These are phyloP conservation scores for Parochlus steinenii DNA, from an alignment of 2,888 invertebrate genomes.

Conservation along the genomic window DNA sequence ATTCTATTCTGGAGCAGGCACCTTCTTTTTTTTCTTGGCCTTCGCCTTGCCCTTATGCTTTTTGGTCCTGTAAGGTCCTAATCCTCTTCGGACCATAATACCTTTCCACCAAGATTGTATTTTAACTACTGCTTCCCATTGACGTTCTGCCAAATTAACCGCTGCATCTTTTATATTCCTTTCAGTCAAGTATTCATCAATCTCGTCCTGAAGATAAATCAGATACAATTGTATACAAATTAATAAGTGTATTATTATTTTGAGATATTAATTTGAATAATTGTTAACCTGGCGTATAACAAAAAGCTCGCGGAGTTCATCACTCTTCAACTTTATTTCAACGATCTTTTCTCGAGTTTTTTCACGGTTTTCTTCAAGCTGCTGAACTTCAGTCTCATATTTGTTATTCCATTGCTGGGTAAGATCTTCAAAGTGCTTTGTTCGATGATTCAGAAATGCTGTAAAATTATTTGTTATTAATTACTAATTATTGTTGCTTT, in stretches of 20 bases:
- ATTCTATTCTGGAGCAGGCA: too few relatives aligned
- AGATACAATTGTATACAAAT: too few relatives aligned
- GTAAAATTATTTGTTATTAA: not conserved
- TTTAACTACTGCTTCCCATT: constrained; percentile 6
- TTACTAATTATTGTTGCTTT: not conserved
- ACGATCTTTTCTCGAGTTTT: constrained; percentile 8
- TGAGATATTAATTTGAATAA: too few relatives aligned
- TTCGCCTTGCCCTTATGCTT: too few relatives aligned
- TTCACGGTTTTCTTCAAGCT: constrained; percentile 6
- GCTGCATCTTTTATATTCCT: constrained; percentile 9
- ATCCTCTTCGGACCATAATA: constrained; percentile 11
- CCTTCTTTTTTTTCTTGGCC: too few relatives aligned
- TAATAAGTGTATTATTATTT: too few relatives aligned
- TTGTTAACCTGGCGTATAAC: constrained; percentile 1
- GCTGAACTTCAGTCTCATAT: constrained; percentile 10
- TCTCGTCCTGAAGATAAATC: too few relatives aligned
- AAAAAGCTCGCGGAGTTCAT: constrained; percentile 8
- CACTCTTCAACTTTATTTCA: constrained; percentile 7
- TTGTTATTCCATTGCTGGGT: constrained; percentile 10
- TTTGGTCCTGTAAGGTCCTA: too few relatives aligned
- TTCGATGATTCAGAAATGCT: constrained; percentile 9
- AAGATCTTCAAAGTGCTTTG: constrained; percentile 7
- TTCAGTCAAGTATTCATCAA: constrained; percentile 10
- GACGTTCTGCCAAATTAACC: not conserved
- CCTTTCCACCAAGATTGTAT: constrained; percentile 12